Percentiles rank a stretch among this genome's conserved stretches.
phyloP scores from a whole-genome alignment of 92 coral and sea anemone species.

The Phenganax stokvisi region DNA sequence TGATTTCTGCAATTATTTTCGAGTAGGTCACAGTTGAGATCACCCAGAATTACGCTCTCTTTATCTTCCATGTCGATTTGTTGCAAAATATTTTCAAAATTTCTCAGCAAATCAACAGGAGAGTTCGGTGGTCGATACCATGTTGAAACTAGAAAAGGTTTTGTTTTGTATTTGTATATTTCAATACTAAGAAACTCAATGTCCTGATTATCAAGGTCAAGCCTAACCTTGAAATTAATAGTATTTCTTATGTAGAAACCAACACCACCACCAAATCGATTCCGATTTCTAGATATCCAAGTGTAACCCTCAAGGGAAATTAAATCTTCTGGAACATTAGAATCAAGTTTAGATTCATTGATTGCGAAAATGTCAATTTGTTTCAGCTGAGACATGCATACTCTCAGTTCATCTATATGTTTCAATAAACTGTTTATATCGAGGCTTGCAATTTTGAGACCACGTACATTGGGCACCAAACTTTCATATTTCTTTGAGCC shows the following conservation, averaged over 20 bases:
- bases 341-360: conserved; percentile 1
- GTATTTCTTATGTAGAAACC: not conserved
- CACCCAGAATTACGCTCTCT: too few species aligned
- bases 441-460: conserved; percentile 8
- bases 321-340: not conserved
- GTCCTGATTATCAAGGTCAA: too few species aligned
- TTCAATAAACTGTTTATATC: not conserved
- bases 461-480: not conserved
- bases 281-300: not conserved
- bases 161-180: too few species aligned
- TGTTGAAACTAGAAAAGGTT: too few species aligned
- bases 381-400: not conserved
- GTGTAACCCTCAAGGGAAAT: conserved; percentile 3
- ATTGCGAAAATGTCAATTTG: not conserved
- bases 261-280: conserved; percentile 1
- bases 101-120: too few species aligned
- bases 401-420: not conserved
- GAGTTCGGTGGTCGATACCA: too few species aligned
- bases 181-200: too few species aligned
- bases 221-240: too few species aligned
- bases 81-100: too few species aligned
- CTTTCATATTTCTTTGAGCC: not conserved
- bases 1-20: too few species aligned
- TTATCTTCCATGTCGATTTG: too few species aligned
- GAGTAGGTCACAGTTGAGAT: too few species aligned